phyloP scores from a whole-genome alignment of 2,797 vertebrate genomes.

The Mus caroli region DNA sequence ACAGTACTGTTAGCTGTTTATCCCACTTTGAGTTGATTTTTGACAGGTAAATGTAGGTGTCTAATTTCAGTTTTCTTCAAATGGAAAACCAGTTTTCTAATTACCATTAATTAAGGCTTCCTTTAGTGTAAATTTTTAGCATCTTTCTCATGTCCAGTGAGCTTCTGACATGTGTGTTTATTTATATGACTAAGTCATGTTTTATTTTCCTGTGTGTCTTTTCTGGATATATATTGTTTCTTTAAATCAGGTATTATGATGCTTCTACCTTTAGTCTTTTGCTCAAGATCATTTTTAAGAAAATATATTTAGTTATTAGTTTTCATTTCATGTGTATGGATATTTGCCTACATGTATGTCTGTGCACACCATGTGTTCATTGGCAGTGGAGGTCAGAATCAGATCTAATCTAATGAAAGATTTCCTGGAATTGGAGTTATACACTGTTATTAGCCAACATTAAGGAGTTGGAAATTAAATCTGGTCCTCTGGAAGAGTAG shows the following conservation, averaged over 20 bases:
- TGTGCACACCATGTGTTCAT: background rate
- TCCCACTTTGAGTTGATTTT: background rate
- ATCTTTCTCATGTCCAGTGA: background rate
- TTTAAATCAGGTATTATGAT: background rate
- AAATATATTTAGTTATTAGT: background rate
- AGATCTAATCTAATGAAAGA: background rate
- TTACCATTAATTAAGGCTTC: background rate
- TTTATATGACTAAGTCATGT: background rate
- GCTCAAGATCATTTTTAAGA: background rate
- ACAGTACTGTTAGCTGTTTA: background rate
- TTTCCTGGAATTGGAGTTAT: background rate
- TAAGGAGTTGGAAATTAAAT: background rate
- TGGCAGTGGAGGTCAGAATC: background rate
- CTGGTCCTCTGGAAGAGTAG: background rate
- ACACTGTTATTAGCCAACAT: background rate
- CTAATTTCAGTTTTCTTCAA: background rate
- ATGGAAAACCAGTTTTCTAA: background rate
- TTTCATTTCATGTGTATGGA: background rate
- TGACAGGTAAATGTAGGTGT: background rate
- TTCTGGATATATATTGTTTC: background rate
- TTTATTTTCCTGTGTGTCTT: background rate
- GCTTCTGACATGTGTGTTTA: background rate
- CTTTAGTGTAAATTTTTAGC: background rate
- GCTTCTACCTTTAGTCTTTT: background rate
- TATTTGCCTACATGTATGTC: background rate